Conservation (phyloP, 2,797 vertebrate species). For the Aselliscus stoliczkanus region DNA sequence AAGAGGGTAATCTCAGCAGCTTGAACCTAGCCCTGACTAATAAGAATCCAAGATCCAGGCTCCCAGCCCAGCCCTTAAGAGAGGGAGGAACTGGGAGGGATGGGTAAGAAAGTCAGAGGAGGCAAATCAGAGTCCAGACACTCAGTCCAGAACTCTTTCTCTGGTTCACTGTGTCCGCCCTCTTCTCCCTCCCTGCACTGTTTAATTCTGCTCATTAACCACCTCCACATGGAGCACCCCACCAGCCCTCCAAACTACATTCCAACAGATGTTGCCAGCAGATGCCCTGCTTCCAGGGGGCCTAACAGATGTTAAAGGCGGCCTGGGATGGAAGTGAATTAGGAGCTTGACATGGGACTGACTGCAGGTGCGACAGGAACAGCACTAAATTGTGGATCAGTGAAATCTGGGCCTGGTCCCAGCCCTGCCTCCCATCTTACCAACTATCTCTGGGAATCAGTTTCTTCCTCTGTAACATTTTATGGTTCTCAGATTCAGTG, state of each 20-base stretch:
- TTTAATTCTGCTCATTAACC: slow-evolving; percentile 38
- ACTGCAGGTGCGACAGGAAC: neutral
- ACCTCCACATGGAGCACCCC: neutral
- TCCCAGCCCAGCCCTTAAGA: neutral
- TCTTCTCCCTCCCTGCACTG: neutral
- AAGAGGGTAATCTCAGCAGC: neutral
- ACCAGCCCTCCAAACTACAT: neutral
- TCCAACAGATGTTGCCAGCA: slow-evolving; percentile 50
- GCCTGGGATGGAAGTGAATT: neutral
- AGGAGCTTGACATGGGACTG: slow-evolving; percentile 16
- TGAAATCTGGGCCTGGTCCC: neutral
- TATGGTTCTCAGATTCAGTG: neutral
- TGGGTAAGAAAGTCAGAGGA: neutral
- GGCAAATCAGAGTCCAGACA: neutral
- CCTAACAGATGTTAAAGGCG: neutral
- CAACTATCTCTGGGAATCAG: neutral
- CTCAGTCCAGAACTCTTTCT: neutral
- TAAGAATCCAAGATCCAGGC: neutral
- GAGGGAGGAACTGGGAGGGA: neutral
- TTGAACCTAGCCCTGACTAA: neutral
- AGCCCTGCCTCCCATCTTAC: neutral
- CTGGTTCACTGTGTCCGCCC: neutral
- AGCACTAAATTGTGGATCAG: neutral
- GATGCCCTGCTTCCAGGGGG: slow-evolving; percentile 21
- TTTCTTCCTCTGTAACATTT: neutral